Base-by-base conservation (phyloP, 1,140 invertebrate genomes). In the Hormaphis cornu region DNA sequence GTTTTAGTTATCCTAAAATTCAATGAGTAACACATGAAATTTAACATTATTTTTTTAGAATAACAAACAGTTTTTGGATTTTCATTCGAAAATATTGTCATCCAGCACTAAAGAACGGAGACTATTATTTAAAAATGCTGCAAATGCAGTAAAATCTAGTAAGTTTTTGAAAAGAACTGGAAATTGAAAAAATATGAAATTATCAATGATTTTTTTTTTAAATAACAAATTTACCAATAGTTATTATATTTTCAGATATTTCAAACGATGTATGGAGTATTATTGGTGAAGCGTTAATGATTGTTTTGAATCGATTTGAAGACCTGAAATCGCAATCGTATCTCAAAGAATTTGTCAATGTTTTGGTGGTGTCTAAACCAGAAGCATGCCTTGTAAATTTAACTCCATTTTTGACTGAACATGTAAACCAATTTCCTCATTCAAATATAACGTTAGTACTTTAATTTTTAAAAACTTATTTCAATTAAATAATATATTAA, bases 31-130 rank as follows among this genome's bases (percentile, higher is more conserved):
- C n/a, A n/a, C n/a, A n/a, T n/a, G n/a, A 14, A 46, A 20, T 46
- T 28, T 12, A 7, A 26, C 46, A 46, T 28, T 61, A 28, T 7
- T 30, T 46, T 63, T 50, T 5, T 46, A 66, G 61, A 66, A 16
- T 48, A 35, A 14, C 10, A 66, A 66, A 48, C 61, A 66, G 24
- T 66, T 66, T 66, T 46, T 20, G 12, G 61, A 66, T 22, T 66
- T 66, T 50, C 18, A 66, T 50, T 48, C 50, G 42, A 66, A 66
- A 66, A 48, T 14, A 1, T 22, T 35, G n/a, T 48, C 44, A 50
- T 44, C 61, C 7, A 66, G 61, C 14, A 33, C 50, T 22, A 66
- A 66, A 50, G 61, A 66, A 66, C 61, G 61, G 5, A 66, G 24
- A 66, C 12, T 50, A 22, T 37, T 35, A 35, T 66, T 66, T 33